phyloP scores from a whole-genome alignment of 2,113 vertebrate genomes.

The Mastomys natalensis region DNA sequence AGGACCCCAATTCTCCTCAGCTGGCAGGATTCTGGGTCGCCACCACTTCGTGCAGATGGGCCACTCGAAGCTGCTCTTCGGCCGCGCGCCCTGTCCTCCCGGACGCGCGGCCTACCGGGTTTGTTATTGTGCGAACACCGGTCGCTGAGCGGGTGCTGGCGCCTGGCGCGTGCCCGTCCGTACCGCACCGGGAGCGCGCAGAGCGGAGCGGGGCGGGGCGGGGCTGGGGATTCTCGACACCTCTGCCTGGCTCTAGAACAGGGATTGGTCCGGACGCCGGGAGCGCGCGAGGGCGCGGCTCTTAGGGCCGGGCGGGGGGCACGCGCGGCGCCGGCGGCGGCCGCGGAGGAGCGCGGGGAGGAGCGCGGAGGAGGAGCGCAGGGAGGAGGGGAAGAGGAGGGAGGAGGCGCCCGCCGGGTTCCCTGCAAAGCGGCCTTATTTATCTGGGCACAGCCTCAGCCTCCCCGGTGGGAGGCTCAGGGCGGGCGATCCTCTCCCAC shows the following conservation, averaged over 20 bases:
- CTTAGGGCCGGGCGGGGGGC: slow-evolving; percentile 50
- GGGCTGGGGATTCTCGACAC: slow-evolving; percentile 23
- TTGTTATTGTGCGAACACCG: slow-evolving; percentile 45
- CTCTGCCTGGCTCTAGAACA: slow-evolving; percentile 38
- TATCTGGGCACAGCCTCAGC: slow-evolving; percentile 69
- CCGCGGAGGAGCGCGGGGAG: slow-evolving; percentile 70
- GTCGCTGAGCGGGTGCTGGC: background rate
- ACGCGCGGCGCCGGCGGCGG: slow-evolving; percentile 59
- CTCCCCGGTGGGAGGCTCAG: slow-evolving; percentile 77
- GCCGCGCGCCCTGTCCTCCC: background rate
- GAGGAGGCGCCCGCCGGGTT: slow-evolving; percentile 64
- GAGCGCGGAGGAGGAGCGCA: slow-evolving; percentile 70
- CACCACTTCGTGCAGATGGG: background rate
- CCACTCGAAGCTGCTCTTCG: background rate
- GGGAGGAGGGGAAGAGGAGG: slow-evolving; percentile 73
- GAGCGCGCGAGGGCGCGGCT: slow-evolving; percentile 73
- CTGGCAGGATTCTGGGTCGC: background rate
- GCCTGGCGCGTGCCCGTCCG: slow-evolving; percentile 55
- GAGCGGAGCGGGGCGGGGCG: slow-evolving; percentile 43
- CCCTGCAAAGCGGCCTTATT: slow-evolving; percentile 79
- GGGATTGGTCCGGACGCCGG: slow-evolving; percentile 71
- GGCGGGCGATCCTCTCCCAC: slow-evolving; percentile 66
- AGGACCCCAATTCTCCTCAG: background rate
- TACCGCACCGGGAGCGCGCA: slow-evolving; percentile 40
- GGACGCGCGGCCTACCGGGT: background rate